A percentile compares a stretch with the other conserved stretches of the same genome.
Evolutionary conservation across 2,797 vertebrate species (phyloP).

Genomic region (Sus cebifrons): DNA sequence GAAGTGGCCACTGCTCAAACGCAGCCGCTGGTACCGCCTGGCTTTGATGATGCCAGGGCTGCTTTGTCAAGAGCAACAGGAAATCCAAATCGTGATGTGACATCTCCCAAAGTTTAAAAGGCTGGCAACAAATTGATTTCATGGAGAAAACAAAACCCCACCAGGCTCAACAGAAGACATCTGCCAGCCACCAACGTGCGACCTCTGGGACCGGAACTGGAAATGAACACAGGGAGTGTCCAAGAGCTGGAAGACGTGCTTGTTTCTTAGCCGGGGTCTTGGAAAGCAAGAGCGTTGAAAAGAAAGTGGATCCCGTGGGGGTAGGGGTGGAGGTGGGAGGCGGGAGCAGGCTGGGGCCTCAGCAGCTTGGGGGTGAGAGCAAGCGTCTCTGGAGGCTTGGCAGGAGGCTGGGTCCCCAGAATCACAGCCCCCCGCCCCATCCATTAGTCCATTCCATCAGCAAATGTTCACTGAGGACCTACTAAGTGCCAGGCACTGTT

Average conservation of each 20-base stretch:
- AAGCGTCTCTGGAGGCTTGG: background rate
- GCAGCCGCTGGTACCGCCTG: background rate
- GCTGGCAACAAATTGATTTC: background rate
- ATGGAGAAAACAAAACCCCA: background rate
- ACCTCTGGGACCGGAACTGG: background rate
- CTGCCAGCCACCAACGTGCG: background rate
- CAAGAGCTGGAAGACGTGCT: background rate
- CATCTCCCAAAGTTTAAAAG: background rate
- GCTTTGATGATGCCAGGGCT: background rate
- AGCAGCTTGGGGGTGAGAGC: too few relatives aligned
- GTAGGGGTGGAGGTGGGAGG: fast-evolving
- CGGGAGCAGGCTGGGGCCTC: background rate
- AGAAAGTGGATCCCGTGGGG: background rate
- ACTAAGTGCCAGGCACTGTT: background rate
- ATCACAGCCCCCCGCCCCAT: background rate
- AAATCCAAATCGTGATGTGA: background rate
- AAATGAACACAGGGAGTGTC: background rate
- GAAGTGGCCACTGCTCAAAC: fast-evolving
- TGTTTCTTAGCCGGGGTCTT: background rate
- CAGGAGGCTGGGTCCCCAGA: background rate
- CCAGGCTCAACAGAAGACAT: conserved; percentile 16
- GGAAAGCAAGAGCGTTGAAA: background rate
- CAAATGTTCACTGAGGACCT: background rate
- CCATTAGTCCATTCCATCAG: background rate
- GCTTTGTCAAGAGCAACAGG: background rate